These are phyloP conservation scores for Simalia tracyae DNA, from an alignment of 2,797 vertebrate species.

Conservation along the genomic window DNA sequence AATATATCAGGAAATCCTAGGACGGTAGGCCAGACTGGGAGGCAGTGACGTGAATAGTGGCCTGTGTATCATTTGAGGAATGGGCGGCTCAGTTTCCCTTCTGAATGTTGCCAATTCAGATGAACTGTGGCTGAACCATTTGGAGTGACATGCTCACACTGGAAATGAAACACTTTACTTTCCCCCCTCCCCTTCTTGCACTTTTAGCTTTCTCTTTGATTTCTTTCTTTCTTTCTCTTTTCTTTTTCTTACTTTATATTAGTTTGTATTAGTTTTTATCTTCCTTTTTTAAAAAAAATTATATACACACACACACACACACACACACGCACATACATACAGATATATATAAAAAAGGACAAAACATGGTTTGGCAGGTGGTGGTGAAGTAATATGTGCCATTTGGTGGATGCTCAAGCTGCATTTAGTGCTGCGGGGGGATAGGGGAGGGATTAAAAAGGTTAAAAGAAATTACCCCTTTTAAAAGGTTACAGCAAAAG, in stretches of 20 bases:
- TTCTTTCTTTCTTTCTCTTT: no score
- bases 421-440: constrained; percentile 18
- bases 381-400: constrained; percentile 48
- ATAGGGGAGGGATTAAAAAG: background rate
- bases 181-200: no score
- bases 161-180: constrained; percentile 32
- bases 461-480: constrained; percentile 20
- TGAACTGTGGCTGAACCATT: constrained; percentile 39
- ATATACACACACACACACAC: no score
- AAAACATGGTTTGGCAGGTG: constrained; percentile 38
- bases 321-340: no score
- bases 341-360: constrained; percentile 4
- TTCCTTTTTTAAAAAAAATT: no score
- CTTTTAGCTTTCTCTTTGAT: no score
- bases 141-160: constrained; percentile 29
- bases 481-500: constrained; percentile 26
- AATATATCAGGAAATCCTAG: no score
- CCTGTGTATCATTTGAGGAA: constrained; percentile 35
- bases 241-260: no score
- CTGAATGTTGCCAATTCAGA: constrained; percentile 18
- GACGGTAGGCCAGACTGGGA: no score
- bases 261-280: no score
- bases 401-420: constrained; percentile 45
- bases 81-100: constrained; percentile 60
- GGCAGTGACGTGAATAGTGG: background rate